phyloP scores from a whole-genome alignment of 2,113 vertebrate genomes.

The Vulpes ferrilata region DNA sequence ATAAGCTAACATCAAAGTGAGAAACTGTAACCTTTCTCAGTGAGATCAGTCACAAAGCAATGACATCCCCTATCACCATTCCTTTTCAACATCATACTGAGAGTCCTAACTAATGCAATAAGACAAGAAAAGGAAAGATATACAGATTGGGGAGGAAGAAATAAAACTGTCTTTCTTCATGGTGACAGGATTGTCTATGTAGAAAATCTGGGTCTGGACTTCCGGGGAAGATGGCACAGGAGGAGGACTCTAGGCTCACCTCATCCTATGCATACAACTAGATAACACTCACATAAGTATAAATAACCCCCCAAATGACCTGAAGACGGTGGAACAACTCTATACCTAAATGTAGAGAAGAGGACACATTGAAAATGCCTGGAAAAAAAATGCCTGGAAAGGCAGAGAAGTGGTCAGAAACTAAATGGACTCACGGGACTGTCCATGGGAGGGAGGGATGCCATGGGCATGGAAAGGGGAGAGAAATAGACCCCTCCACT shows the following conservation, averaged over 20 bases:
- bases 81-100: neutral
- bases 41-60: neutral
- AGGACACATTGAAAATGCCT: neutral
- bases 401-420: neutral
- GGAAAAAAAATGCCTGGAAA: neutral
- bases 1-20: neutral
- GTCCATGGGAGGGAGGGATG: neutral
- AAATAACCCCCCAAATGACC: neutral
- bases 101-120: neutral
- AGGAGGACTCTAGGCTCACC: neutral
- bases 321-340: neutral
- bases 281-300: neutral
- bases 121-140: neutral
- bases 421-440: neutral
- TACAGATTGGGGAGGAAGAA: neutral
- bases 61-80: neutral
- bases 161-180: neutral
- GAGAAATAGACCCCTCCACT: neutral
- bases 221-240: neutral
- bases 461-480: neutral
- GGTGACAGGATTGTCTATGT: neutral
- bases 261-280: neutral
- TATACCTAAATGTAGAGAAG: neutral
- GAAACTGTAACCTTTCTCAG: neutral
- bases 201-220: neutral